A percentile compares a stretch with the other conserved stretches of the same genome.
phyloP scores from a whole-genome alignment of 2,113 vertebrate genomes.

The Alligator mississippiensis region DNA sequence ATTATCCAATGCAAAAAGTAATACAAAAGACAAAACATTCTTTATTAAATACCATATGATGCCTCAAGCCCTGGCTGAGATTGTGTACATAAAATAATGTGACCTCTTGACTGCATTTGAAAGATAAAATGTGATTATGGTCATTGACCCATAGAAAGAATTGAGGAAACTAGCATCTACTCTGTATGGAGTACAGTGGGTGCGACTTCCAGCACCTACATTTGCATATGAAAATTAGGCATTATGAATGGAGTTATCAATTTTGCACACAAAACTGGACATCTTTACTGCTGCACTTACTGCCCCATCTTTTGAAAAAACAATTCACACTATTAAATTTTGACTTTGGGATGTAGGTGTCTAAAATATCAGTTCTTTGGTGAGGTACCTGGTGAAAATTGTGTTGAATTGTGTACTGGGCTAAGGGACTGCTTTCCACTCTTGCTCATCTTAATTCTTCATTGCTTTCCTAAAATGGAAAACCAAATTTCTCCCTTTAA shows the following conservation, averaged over 20 bases:
- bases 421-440: not conserved
- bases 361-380: not conserved
- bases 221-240: too few species aligned
- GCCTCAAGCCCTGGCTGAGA: too few species aligned
- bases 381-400: not conserved
- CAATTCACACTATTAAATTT: not conserved
- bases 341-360: fast-evolving
- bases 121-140: not conserved
- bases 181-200: not conserved
- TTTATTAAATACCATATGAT: not conserved
- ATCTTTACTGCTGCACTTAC: too few species aligned
- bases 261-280: too few species aligned
- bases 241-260: too few species aligned
- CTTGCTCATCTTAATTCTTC: not conserved
- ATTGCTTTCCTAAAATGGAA: not conserved
- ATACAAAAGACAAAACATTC: not conserved
- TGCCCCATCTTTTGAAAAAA: not conserved
- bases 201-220: too few species aligned
- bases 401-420: not conserved
- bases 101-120: not conserved
- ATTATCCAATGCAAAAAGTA: not conserved
- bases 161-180: not conserved
- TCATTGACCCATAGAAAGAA: not conserved
- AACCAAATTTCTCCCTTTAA: not conserved
- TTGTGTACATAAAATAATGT: too few species aligned